Base-by-base conservation (phyloP, 2,113 vertebrate species). In the Microtus ochrogaster region DNA sequence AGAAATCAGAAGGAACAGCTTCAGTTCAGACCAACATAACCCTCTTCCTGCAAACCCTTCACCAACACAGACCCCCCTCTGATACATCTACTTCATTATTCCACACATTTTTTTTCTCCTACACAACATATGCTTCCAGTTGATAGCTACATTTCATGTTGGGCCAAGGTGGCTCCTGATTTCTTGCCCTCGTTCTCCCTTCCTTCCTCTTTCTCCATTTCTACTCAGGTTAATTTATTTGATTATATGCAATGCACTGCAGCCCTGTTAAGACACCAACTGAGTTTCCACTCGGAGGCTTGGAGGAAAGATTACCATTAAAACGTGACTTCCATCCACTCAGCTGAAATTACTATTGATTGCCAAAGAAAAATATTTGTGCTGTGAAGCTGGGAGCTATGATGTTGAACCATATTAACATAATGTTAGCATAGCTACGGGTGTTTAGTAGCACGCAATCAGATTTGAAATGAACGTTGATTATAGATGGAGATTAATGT, bases 401-500 rank as follows among this genome's bases (percentile, higher is more conserved):
- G 98, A 99, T 98, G 98, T 98, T 98, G 98, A 99, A 98, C 98
- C 98, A 86, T 98, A 99, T 99, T 99, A 99, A 99, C 98, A 98
- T 99, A 99, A 99, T 99, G 98, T 99, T 99, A 99, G 98, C 98
- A 98, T 98, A 98, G 98, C 98, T 98, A 98, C 95, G 98, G 97
- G 98, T 98, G 98, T 99, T 98, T 98, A 99, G 98, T 98, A 98
- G 98, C 98, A 98, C 98, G 98, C 98, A 99, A 99, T 99, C 98
- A 99, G 98, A 99, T 99, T 98, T 99, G 98, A 99, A 99, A 99
- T 99, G 98, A 99, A 99, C 98, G 98, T 99, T 99, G 98, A 99
- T 99, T 99, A 99, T 99, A 99, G 99, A 99, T 99, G 99, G 99
- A 99, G 99, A 99, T 99, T 99, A 99, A 99, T 99, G 99, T 99